These are phyloP conservation scores for Drosophila triauraria DNA, from an alignment of 1,140 invertebrate genomes.

Conservation along the genomic window DNA sequence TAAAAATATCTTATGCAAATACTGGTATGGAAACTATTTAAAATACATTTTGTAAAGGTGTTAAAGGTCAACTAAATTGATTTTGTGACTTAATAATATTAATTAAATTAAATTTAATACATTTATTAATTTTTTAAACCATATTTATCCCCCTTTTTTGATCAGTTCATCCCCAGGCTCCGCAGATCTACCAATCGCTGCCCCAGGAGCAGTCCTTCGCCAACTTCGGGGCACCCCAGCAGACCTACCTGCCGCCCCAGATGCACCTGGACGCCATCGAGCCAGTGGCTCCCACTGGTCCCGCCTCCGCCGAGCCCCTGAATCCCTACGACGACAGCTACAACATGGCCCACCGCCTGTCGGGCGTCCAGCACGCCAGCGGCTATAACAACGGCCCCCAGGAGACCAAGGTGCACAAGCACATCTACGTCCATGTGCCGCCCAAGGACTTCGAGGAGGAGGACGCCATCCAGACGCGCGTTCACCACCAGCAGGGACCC, in stretches of 20 bases:
- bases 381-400: constrained; percentile 71
- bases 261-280: constrained; percentile 53
- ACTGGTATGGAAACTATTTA: no score
- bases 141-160: background rate
- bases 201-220: constrained; percentile 75
- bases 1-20: no score
- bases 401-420: constrained; percentile 88
- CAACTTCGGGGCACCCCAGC: constrained; percentile 59
- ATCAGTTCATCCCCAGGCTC: constrained; percentile 57
- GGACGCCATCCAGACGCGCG: constrained; percentile 85
- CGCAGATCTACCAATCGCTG: constrained; percentile 73
- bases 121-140: background rate
- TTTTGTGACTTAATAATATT: no score
- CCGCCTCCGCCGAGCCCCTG: constrained; percentile 46
- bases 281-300: constrained; percentile 42
- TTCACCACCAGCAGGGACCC: constrained; percentile 86
- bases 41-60: no score
- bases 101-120: no score
- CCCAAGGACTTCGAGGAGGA: constrained; percentile 90
- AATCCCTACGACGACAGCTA: constrained; percentile 76
- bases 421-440: constrained; percentile 93
- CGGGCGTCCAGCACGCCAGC: constrained; percentile 71
- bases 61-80: no score
- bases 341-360: constrained; percentile 75
- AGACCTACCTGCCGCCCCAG: constrained; percentile 67